phyloP scores from a whole-genome alignment of 2,888 invertebrate species.

The Myathropa florea region DNA sequence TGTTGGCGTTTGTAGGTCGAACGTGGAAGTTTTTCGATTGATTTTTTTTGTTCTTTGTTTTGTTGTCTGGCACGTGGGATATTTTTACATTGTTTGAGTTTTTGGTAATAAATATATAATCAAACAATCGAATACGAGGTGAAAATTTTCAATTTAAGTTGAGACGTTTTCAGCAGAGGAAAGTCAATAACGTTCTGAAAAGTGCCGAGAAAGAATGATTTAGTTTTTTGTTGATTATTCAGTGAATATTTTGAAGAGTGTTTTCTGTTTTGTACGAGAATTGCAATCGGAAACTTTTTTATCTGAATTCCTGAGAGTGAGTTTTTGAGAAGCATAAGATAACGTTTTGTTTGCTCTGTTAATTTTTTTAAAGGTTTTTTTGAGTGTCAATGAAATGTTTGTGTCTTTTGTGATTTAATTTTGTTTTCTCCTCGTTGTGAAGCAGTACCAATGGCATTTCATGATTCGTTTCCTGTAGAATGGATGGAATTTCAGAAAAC shows the following conservation, averaged over 20 bases:
- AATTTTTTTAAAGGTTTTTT: neutral
- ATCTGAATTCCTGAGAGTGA: neutral
- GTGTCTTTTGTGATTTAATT: neutral
- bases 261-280: neutral
- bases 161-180: slow-evolving; percentile 31
- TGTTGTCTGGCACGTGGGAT: slow-evolving; percentile 45
- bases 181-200: slow-evolving; percentile 41
- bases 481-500: too few relatives aligned
- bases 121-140: slow-evolving; percentile 11
- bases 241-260: neutral
- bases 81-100: slow-evolving; percentile 3
- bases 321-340: neutral
- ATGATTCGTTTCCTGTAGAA: too few relatives aligned
- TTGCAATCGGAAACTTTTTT: neutral
- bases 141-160: slow-evolving; percentile 36
- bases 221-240: neutral
- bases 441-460: too few relatives aligned
- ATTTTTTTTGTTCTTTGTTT: slow-evolving; percentile 2
- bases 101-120: slow-evolving; percentile 18
- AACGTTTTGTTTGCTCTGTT: neutral
- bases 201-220: slow-evolving; percentile 13
- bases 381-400: neutral
- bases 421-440: neutral
- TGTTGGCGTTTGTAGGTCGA: slow-evolving; percentile 11
- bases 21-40: slow-evolving; percentile 18